Evolutionary conservation across 1,140 invertebrate genomes (phyloP), one percentile per base, ranked within the genome.

Genomic region (Anthonomus grandis): DNA sequence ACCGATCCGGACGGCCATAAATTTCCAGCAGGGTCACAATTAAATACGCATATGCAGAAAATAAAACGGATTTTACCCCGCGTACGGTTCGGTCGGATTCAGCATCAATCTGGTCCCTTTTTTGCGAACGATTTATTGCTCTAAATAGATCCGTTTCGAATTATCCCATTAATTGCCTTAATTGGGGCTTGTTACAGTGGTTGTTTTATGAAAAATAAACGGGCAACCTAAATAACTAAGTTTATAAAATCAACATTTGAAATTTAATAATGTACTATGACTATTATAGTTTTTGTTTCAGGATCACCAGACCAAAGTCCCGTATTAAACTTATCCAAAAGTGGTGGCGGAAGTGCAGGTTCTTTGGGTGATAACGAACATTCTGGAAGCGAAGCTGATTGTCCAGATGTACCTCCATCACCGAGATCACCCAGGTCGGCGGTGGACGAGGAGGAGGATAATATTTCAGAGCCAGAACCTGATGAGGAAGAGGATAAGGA

Each of bases 221-320:
- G 31, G 13, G 31, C 2, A 34, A n/a, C n/a, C n/a, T n/a, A n/a
- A n/a, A n/a, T n/a, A n/a, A n/a, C n/a, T n/a, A n/a, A n/a, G n/a
- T n/a, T n/a, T n/a, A n/a, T n/a, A n/a, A n/a, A n/a, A n/a, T n/a
- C n/a, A n/a, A n/a, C n/a, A n/a, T n/a, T n/a, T n/a, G n/a, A n/a
- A n/a, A n/a, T n/a, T n/a, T n/a, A n/a, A n/a, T n/a, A n/a, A n/a
- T n/a, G n/a, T n/a, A n/a, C n/a, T n/a, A n/a, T n/a, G n/a, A n/a
- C n/a, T n/a, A n/a, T n/a, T n/a, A n/a, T n/a, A n/a, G 13, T 34
- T 34, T 12, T 24, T 45, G 3, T 45, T 68, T 12, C 69, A 91
- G 90, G 89, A 60, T 91, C 90, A 36, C 87, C 89, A 38, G 89
- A 89, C 21, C 89, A 91, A 75, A 93, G 90, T 83, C 91, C 91